A percentile compares a stretch with the other conserved stretches of the same genome.
These are phyloP conservation scores for Hypena proboscidalis DNA, from an alignment of 2,888 invertebrate species.

Conservation along the genomic window DNA sequence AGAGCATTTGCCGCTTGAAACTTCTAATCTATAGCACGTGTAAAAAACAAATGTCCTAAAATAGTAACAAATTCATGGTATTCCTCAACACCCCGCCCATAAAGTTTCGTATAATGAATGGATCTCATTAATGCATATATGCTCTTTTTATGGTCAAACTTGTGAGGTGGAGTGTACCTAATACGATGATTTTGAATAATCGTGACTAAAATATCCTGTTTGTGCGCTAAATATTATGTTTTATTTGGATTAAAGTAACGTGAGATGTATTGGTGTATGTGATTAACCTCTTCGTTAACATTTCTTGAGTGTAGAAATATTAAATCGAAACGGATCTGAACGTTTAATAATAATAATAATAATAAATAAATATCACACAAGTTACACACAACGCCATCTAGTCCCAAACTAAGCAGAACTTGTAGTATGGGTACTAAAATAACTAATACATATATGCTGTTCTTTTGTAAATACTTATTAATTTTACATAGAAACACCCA, in stretches of 20 bases:
- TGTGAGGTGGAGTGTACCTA: conserved; percentile 25
- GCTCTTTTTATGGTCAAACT: conserved; percentile 31
- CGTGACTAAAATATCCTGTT: conserved; percentile 14
- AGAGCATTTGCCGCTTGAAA: conserved; percentile 1
- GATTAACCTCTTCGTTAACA: too few relatives aligned
- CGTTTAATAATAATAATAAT: too few relatives aligned
- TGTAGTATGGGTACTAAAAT: too few relatives aligned
- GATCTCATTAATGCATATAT: conserved; percentile 33
- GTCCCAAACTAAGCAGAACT: too few relatives aligned
- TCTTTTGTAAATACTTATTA: too few relatives aligned
- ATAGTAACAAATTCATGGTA: conserved; percentile 12
- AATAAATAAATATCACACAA: too few relatives aligned
- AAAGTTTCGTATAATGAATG: conserved; percentile 37
- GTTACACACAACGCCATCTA: too few relatives aligned
- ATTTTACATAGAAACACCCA: too few relatives aligned
- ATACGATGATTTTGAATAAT: conserved; percentile 33
- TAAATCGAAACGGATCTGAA: too few relatives aligned
- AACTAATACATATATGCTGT: too few relatives aligned
- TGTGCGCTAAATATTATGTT: conserved; percentile 15
- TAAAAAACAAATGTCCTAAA: conserved; percentile 6
- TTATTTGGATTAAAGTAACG: conserved; percentile 6
- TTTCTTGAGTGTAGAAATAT: too few relatives aligned
- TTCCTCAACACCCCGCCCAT: conserved; percentile 29
- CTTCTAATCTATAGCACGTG: background rate
- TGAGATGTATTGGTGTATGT: background rate